Evolutionary conservation across 2,888 invertebrate genomes (phyloP).

Genomic region (Melinopterus prodromus): DNA sequence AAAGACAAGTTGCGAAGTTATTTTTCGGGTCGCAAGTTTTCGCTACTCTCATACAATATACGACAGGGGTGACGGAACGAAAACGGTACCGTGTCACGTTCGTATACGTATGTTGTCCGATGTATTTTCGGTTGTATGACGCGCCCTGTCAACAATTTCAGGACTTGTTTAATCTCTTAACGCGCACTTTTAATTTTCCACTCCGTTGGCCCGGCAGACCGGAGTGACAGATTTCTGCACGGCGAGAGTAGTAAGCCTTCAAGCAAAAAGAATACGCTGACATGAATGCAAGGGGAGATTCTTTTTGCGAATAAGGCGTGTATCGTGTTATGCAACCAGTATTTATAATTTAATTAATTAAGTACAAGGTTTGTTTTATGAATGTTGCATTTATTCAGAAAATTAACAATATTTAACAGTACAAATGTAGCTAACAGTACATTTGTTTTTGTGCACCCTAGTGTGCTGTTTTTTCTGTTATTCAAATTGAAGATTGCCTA

Average conservation of each 20-base stretch:
- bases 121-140: conserved; percentile 31
- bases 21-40: conserved; percentile 28
- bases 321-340: not conserved
- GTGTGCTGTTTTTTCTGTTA: too few species aligned
- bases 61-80: conserved; percentile 20
- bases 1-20: conserved; percentile 34
- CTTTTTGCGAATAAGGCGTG: not conserved
- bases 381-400: too few species aligned
- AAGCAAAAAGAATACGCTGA: not conserved
- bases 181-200: conserved; percentile 57
- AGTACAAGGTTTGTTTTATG: not conserved
- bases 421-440: too few species aligned
- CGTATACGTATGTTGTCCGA: conserved; percentile 36
- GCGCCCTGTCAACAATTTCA: conserved; percentile 47
- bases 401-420: too few species aligned
- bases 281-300: not conserved
- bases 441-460: too few species aligned
- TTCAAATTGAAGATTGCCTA: too few species aligned
- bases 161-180: conserved; percentile 56
- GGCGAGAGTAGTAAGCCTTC: not conserved
- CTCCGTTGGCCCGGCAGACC: conserved; percentile 44
- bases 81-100: not conserved
- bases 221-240: conserved; percentile 36
- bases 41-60: not conserved
- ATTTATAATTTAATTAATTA: not conserved